Evolutionary conservation across 1,140 invertebrate genomes (phyloP), one percentile per base, ranked within the genome.

Genomic region (Potamilus streckersoni): DNA sequence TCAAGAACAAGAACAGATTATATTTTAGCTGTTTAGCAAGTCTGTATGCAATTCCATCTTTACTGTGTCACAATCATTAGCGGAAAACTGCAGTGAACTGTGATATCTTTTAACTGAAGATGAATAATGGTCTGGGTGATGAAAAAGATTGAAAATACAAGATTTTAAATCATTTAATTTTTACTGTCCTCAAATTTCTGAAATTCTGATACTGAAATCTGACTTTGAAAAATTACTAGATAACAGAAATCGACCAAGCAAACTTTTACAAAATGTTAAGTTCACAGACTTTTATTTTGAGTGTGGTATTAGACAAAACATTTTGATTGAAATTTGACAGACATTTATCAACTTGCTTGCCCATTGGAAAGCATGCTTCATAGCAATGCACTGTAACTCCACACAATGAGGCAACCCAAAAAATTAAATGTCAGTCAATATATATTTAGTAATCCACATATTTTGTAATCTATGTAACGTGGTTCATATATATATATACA

Each of bases 391-490:
- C 14, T n/a, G n/a, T n/a, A 68, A 31, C 19, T 16, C 27, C 3
- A n/a, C 49, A 49, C n/a, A 38, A 17, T 38, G 27, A 20, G 61
- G 17, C 27, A 71, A 17, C 20, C 20, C 59, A 27, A 14, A 14
- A 31, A 27, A 16, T 31, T 68, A 16, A 3, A 31, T 68, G 5
- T 17, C 15, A 68, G 23, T 38, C 11, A 68, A 68, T 27, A 68
- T 16, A 68, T 11, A 68, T 56, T 58, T 0, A 67, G 65, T 70
- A 73, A 14, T 75, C 57, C 23, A 80, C 38, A 49, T 6, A 49
- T 49, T 49, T 49, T 49, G 38, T 49, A 49, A 49, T 49, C 5
- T 49, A 49, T 49, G 2, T 6, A 49, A 8, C 38, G 6, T 49
- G 38, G 38, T 49, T 49, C 38, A 49, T 49, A 6, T 11, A 8